Evolutionary conservation across 64 coral and sea anemone species (phyloP).

Genomic region (Acropora tenuis): DNA sequence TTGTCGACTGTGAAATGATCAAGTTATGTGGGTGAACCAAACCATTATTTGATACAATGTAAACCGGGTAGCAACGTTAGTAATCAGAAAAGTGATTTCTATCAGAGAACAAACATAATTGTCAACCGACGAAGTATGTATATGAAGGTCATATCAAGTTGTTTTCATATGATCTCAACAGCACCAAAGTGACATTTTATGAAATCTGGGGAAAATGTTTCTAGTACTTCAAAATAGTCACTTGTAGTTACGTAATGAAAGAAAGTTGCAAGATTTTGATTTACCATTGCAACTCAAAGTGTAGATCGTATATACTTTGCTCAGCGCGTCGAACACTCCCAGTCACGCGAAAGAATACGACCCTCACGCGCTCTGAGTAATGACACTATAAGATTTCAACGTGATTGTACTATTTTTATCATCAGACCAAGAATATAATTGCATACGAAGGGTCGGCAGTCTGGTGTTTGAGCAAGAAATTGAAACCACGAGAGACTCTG

Average conservation of each 20-base stretch:
- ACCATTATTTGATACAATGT: too few species aligned
- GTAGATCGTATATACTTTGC: background rate
- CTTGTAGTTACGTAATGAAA: background rate
- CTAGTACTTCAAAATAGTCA: background rate
- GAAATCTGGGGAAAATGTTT: background rate
- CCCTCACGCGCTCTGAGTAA: background rate
- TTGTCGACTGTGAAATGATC: too few species aligned
- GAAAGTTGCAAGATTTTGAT: background rate
- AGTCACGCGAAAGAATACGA: background rate
- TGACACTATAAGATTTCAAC: too few species aligned
- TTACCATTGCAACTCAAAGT: background rate
- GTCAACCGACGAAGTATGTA: too few species aligned
- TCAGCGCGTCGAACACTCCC: background rate
- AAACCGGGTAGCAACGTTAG: too few species aligned
- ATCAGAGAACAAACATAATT: too few species aligned
- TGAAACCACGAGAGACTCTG: background rate
- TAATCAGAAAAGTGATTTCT: too few species aligned
- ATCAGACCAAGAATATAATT: background rate
- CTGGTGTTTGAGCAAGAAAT: background rate
- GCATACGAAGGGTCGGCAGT: background rate
- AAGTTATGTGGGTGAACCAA: too few species aligned
- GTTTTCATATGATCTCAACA: too few species aligned
- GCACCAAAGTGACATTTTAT: too few species aligned
- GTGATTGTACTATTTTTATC: background rate
- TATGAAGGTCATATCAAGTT: too few species aligned